phyloP scores from a whole-genome alignment of 2,888 invertebrate genomes.

The Laspeyria flexula region DNA sequence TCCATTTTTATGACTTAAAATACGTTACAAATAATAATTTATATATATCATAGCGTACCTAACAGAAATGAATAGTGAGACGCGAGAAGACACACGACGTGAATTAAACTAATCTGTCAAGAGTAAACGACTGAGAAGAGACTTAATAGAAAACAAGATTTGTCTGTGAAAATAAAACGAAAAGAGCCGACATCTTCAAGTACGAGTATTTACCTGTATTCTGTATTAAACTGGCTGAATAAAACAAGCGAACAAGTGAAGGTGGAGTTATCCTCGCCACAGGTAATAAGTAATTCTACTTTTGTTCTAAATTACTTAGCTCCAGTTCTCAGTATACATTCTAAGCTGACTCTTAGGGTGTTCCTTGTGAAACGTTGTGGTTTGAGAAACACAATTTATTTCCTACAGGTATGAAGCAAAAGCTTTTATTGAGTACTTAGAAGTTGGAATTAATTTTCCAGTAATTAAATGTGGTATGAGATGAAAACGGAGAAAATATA shows the following conservation, averaged over 20 bases:
- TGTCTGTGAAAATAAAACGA: neutral
- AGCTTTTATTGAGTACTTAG: neutral
- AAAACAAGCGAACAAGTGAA: slow-evolving; percentile 2
- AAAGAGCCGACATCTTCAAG: slow-evolving; percentile 1
- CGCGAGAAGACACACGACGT: no score
- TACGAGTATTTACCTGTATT: neutral
- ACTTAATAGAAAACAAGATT: neutral
- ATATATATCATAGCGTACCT: no score
- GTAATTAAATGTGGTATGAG: neutral
- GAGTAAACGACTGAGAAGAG: no score
- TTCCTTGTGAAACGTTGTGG: neutral
- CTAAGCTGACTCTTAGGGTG: neutral
- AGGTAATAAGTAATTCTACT: slow-evolving; percentile 8
- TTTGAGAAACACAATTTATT: neutral
- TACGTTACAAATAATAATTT: no score
- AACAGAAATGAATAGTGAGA: no score
- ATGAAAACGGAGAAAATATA: neutral
- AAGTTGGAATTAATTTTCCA: neutral
- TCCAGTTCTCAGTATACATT: neutral
- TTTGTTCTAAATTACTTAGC: slow-evolving; percentile 7
- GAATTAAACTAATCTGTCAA: no score
- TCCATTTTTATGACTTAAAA: no score
- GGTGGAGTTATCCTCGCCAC: slow-evolving; percentile 3
- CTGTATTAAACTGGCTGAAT: slow-evolving; percentile 7
- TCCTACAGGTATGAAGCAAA: neutral